A percentile compares a stretch with the other conserved stretches of the same genome.
These are phyloP conservation scores for Bucorvus abyssinicus DNA, from an alignment of 2,797 vertebrate species.

Conservation along the genomic window DNA sequence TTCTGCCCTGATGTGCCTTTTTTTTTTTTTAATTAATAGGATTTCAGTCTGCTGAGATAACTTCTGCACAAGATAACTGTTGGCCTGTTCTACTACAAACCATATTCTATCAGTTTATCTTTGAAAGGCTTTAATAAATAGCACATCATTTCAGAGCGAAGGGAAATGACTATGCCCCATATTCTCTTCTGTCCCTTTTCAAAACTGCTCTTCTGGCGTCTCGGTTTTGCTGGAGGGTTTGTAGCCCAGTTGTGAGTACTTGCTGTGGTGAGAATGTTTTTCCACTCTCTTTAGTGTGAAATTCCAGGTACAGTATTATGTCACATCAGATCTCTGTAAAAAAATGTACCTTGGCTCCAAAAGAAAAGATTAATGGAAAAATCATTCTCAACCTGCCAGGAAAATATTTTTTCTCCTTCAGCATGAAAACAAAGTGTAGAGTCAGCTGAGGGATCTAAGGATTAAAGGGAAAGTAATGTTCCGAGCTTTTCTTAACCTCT, in stretches of 20 bases:
- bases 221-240: background rate
- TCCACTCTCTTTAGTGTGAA: constrained; percentile 53
- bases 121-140: constrained; percentile 14
- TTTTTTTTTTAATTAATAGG: background rate
- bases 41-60: constrained; percentile 33
- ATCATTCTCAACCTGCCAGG: constrained; percentile 58
- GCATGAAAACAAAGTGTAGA: constrained; percentile 64
- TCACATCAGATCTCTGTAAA: constrained; percentile 63
- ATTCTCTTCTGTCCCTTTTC: background rate
- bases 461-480: constrained; percentile 47
- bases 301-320: constrained; percentile 64
- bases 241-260: background rate
- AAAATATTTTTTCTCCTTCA: constrained; percentile 66
- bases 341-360: constrained; percentile 43
- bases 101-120: background rate
- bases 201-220: constrained; percentile 14
- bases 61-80: background rate
- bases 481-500: background rate
- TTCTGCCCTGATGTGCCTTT: background rate
- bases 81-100: background rate
- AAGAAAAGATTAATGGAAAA: constrained; percentile 68
- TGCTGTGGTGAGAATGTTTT: constrained; percentile 33
- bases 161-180: background rate
- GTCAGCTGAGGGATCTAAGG: constrained; percentile 27
- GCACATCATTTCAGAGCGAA: background rate